Conservation (phyloP, 2,888 invertebrate genomes). For the Amphipyra berbera region DNA sequence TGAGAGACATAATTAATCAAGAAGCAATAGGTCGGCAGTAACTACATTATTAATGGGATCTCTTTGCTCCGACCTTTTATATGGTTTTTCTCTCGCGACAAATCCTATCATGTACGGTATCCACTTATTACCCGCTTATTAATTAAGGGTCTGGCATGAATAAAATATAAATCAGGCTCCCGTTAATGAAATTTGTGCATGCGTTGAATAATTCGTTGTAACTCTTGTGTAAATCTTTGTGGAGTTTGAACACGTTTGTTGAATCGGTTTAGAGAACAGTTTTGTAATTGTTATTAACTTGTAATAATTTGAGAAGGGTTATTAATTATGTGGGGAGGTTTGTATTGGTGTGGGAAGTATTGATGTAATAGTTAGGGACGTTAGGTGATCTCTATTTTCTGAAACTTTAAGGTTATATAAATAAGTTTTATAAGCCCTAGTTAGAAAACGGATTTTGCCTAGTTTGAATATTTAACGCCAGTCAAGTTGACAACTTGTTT, state of each 20-base stretch:
- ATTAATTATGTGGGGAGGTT: slow-evolving; percentile 5
- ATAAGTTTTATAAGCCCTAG: neutral
- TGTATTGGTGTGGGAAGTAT: neutral
- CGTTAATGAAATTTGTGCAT: slow-evolving; percentile 60
- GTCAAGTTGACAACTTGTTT: too few species aligned
- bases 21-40: slow-evolving; percentile 64
- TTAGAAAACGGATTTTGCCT: too few species aligned
- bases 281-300: slow-evolving; percentile 44
- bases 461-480: too few species aligned
- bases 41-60: slow-evolving; percentile 67
- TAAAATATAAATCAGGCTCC: slow-evolving; percentile 56
- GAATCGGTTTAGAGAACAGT: slow-evolving; percentile 42
- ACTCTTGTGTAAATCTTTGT: slow-evolving; percentile 53
- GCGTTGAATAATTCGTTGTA: slow-evolving; percentile 56
- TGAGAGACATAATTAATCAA: slow-evolving; percentile 71
- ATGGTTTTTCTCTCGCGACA: slow-evolving; percentile 47
- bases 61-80: slow-evolving; percentile 26
- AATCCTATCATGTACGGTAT: slow-evolving; percentile 60
- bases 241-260: slow-evolving; percentile 52
- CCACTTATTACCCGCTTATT: slow-evolving; percentile 59
- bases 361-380: neutral
- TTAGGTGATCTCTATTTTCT: neutral
- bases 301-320: slow-evolving; percentile 37
- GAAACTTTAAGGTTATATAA: neutral
- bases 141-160: slow-evolving; percentile 60